Base-by-base conservation (phyloP, 1,140 invertebrate genomes). In the Steinernema khuongi region DNA sequence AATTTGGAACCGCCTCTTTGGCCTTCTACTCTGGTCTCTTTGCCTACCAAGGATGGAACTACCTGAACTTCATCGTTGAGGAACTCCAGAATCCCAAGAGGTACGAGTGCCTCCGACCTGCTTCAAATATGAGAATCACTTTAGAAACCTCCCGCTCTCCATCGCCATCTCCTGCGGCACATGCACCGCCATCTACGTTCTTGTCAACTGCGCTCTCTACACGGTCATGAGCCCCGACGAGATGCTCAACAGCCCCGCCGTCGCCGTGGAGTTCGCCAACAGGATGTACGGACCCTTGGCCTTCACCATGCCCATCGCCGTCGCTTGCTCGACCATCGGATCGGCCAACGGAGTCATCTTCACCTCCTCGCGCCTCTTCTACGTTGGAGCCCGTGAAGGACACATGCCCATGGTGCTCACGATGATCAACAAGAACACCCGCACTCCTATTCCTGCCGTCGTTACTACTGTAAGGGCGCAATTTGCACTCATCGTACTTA, bases 1-100 rank as follows among this genome's bases (percentile, higher is more conserved):
- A 94, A 85, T 90, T 97, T 14, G 79, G 93, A 22, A 93, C 93
- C 73, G 90, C 97, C 80, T 93, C 94, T 0, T 87, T 98, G 33
- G 97, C 95, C 17, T 99, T 99, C 87, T 99, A 99, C 88, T 96
- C 94, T 0, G 96, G 96, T 67, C 88, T 99, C 60, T 99, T 99
- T 87, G 96, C 96, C 18, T 99, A 99, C 88, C 97, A 98, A 85
- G 96, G 96, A 86, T 99, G 94, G 94, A 84, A 79, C 50, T 85
- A 72, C 31, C 74, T 84, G 14, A 85, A 85, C 66, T 97, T 96
- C 87, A 95, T 97, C 68, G 96, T 97, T 81, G 95, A 98, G 87
- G 96, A 99, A 87, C 86, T 99, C 71, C 94, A 97, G 86, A 94
- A 98, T 87, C 95, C 96, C 1, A 91, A 95, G 76, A 91, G 91